A percentile compares a stretch with the other conserved stretches of the same genome.
These are phyloP conservation scores for Tanytarsus gracilentus DNA, from an alignment of 2,888 invertebrate species.

Conservation along the genomic window DNA sequence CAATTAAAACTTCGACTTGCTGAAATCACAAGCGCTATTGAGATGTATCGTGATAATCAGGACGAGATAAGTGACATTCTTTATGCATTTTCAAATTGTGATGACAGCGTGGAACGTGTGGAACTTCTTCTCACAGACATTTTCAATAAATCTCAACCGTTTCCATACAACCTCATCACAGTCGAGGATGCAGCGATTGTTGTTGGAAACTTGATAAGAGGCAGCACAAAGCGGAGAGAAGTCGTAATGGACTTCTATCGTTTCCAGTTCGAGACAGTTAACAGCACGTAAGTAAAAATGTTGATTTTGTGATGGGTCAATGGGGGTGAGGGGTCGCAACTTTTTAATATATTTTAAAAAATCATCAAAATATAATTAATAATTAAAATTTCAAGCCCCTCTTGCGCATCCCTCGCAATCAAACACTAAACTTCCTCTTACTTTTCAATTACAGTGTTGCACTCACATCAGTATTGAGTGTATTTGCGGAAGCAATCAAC, in stretches of 20 bases:
- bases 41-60: slow-evolving; percentile 18
- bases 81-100: not conserved
- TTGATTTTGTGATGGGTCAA: not conserved
- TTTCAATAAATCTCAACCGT: not conserved
- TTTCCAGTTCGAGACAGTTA: not conserved
- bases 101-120: not conserved
- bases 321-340: not conserved
- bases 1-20: not conserved
- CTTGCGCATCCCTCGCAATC: not conserved
- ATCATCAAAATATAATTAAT: not conserved
- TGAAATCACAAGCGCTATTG: not conserved
- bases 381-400: too few species aligned
- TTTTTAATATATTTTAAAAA: not conserved
- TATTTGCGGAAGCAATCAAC: slow-evolving; percentile 24
- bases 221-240: not conserved
- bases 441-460: slow-evolving; percentile 1
- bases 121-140: not conserved
- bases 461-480: not conserved
- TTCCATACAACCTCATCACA: not conserved
- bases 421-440: not conserved
- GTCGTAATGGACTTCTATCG: slow-evolving; percentile 13
- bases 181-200: slow-evolving; percentile 1
- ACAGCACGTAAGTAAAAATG: not conserved
- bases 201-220: slow-evolving; percentile 11
- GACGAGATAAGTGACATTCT: slow-evolving; percentile 17